phyloP scores from a whole-genome alignment of 2,113 vertebrate species.

The Mugil cephalus region DNA sequence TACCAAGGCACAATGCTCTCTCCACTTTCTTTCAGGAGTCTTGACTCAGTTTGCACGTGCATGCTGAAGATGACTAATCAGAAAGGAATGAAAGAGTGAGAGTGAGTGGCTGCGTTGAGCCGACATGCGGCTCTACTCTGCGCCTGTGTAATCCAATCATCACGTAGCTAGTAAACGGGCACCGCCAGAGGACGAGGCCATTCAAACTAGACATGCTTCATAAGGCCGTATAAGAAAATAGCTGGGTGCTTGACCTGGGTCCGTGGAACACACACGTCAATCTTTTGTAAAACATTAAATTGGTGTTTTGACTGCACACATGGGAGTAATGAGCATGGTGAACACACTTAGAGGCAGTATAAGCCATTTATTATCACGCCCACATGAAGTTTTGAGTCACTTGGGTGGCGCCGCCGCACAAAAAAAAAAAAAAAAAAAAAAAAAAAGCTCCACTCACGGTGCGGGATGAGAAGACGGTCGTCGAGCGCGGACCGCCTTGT shows the following conservation, averaged over 20 bases:
- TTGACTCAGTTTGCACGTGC: constrained; percentile 38
- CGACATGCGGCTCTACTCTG: constrained; percentile 23
- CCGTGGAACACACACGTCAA: constrained; percentile 40
- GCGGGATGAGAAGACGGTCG: constrained; percentile 44
- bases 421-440: too few species aligned
- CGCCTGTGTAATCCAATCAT: constrained; percentile 40
- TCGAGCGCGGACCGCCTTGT: constrained; percentile 33
- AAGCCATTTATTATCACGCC: constrained; percentile 77
- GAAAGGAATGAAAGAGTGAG: constrained; percentile 56
- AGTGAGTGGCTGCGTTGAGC: constrained; percentile 25
- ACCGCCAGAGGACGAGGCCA: constrained; percentile 10
- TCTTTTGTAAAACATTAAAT: constrained; percentile 70
- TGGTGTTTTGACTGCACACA: constrained; percentile 76
- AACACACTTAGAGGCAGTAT: constrained; percentile 61
- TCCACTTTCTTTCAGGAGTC: constrained; percentile 42
- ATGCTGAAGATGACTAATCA: constrained; percentile 65
- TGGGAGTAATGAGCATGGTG: constrained; percentile 76
- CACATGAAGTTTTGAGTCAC: constrained; percentile 72
- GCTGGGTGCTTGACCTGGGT: constrained; percentile 1
- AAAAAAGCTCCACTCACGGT: constrained; percentile 56
- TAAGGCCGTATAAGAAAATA: background rate
- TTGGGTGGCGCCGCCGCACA: constrained; percentile 72
- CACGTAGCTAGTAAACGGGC: constrained; percentile 24
- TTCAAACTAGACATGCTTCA: constrained; percentile 3
- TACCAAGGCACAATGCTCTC: constrained; percentile 34